phyloP scores from a whole-genome alignment of 2,797 vertebrate genomes.

The Acanthopagrus latus region DNA sequence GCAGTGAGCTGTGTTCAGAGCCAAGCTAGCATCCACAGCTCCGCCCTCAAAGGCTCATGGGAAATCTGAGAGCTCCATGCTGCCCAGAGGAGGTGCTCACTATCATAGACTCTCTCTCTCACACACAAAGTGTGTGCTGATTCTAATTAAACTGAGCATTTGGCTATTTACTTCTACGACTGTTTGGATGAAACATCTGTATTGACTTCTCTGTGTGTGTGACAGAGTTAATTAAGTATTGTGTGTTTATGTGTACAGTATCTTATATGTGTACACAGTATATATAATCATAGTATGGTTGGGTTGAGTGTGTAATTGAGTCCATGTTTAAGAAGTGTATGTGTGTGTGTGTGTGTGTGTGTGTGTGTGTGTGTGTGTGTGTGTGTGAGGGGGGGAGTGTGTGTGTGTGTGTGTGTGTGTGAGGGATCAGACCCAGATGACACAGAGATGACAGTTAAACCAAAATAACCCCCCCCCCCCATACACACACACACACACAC shows the following conservation, averaged over 20 bases:
- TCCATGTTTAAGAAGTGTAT: slow-evolving; percentile 28
- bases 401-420: slow-evolving; percentile 52
- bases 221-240: slow-evolving; percentile 63
- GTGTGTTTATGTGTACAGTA: slow-evolving; percentile 31
- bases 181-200: slow-evolving; percentile 76
- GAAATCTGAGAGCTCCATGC: slow-evolving; percentile 76
- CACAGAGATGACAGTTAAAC: slow-evolving; percentile 41
- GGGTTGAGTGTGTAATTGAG: slow-evolving; percentile 21
- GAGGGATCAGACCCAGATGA: slow-evolving; percentile 86
- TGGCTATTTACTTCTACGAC: slow-evolving; percentile 80
- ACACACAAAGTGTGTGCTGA: slow-evolving; percentile 60
- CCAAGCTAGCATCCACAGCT: slow-evolving; percentile 81
- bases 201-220: slow-evolving; percentile 68
- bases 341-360: slow-evolving; percentile 14
- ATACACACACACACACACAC: slow-evolving; percentile 46
- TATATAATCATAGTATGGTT: slow-evolving; percentile 34
- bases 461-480: slow-evolving; percentile 77
- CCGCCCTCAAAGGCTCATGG: slow-evolving; percentile 84
- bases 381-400: no score
- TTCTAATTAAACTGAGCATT: slow-evolving; percentile 86
- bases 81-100: slow-evolving; percentile 47
- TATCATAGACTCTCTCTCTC: not conserved
- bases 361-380: slow-evolving; percentile 75
- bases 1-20: slow-evolving; percentile 80
- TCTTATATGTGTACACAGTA: slow-evolving; percentile 26